Evolutionary conservation across 2,888 invertebrate genomes (phyloP).

Genomic region (Phytoseiulus persimilis): DNA sequence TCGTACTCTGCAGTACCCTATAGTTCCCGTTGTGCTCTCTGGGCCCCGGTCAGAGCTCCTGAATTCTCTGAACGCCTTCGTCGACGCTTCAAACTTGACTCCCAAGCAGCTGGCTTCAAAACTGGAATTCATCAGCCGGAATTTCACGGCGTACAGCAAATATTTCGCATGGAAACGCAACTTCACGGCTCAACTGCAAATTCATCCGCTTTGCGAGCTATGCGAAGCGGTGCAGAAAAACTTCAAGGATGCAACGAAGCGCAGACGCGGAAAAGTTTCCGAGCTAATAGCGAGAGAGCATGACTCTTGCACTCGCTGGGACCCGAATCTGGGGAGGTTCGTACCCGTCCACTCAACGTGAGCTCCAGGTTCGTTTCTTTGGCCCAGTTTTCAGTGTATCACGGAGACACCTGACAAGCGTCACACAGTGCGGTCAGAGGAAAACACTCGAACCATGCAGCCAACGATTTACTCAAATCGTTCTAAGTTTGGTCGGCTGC

Average conservation of each 20-base stretch:
- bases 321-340: not conserved
- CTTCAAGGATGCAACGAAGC: not conserved
- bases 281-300: not conserved
- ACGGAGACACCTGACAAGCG: too few species aligned
- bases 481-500: too few species aligned
- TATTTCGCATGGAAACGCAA: constrained; percentile 28
- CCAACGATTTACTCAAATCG: too few species aligned
- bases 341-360: not conserved
- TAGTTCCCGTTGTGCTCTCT: constrained; percentile 9
- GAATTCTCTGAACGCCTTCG: constrained; percentile 25
- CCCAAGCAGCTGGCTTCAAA: not conserved
- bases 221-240: not conserved
- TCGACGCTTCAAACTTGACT: constrained; percentile 1
- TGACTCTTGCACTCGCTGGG: not conserved
- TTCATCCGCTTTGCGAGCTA: not conserved
- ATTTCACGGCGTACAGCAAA: not conserved
- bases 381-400: too few species aligned
- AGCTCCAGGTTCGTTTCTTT: not conserved
- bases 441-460: too few species aligned
- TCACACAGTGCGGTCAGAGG: too few species aligned
- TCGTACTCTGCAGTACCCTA: constrained; percentile 9
- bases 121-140: not conserved
- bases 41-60: not conserved
- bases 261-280: not conserved
- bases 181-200: not conserved